Percentiles rank a stretch among this genome's conserved stretches.
These are phyloP conservation scores for Muscicapa adusta DNA, from an alignment of 2,113 vertebrate species.

Conservation along the genomic window DNA sequence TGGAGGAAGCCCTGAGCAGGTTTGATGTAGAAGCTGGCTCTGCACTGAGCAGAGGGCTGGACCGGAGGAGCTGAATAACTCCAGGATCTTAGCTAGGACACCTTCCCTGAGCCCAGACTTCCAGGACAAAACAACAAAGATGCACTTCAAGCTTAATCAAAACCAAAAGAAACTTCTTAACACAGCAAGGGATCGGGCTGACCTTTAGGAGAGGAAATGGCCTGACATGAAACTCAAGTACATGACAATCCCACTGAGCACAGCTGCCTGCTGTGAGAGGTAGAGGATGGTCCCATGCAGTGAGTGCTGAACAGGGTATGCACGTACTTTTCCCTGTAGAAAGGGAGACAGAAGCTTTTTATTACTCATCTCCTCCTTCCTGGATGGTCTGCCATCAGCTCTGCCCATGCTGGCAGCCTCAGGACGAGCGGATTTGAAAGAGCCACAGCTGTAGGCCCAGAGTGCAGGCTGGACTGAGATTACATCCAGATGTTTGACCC, in stretches of 20 bases:
- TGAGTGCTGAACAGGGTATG: accelerated
- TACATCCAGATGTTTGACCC: background rate
- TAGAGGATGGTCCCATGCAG: background rate
- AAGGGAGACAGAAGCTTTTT: background rate
- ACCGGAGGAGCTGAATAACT: background rate
- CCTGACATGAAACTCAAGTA: background rate
- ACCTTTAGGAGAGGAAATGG: background rate
- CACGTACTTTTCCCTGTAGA: accelerated
- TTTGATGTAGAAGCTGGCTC: background rate
- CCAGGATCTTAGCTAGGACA: background rate
- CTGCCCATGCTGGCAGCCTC: background rate
- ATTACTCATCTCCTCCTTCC: background rate
- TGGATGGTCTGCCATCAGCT: background rate
- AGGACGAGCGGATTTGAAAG: background rate
- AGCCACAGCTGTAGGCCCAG: background rate
- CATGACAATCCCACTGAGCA: accelerated
- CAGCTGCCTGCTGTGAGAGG: background rate
- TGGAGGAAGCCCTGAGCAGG: background rate
- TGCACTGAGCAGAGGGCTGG: background rate
- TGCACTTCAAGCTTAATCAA: background rate
- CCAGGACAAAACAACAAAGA: background rate
- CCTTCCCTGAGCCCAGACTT: background rate
- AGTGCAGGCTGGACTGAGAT: background rate
- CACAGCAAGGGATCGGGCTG: background rate
- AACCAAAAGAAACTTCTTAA: background rate